Percentiles rank a stretch among this genome's conserved stretches.
Conservation (phyloP, 2,888 invertebrate genomes). For the Melieria picta region DNA sequence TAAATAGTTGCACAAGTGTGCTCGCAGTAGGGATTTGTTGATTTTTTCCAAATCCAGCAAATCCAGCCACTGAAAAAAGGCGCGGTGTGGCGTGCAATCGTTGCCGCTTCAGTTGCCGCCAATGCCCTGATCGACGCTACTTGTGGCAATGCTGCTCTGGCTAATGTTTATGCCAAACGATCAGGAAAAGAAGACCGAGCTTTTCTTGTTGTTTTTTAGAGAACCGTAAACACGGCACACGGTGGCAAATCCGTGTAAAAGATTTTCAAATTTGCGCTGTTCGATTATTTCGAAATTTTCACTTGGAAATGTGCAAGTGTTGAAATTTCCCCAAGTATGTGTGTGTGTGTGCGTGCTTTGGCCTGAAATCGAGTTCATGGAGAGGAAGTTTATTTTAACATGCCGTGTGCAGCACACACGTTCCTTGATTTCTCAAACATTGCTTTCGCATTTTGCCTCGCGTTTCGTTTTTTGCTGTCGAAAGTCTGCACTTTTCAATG, state of each 20-base stretch:
- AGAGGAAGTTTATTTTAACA: constrained; percentile 39
- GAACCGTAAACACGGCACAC: too few species aligned
- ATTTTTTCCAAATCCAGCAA: not conserved
- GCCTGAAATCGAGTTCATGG: constrained; percentile 15
- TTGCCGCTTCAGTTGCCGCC: not conserved
- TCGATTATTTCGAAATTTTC: constrained; percentile 46
- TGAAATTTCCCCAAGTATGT: constrained; percentile 42
- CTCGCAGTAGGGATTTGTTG: not conserved
- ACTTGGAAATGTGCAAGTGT: constrained; percentile 27
- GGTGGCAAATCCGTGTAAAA: not conserved
- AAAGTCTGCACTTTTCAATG: too few species aligned
- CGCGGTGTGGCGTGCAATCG: too few species aligned
- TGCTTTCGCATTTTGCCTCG: not conserved
- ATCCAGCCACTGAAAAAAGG: too few species aligned
- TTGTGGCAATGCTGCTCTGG: not conserved
- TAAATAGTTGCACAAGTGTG: constrained; percentile 20
- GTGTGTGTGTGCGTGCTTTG: not conserved
- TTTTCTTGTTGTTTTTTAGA: too few species aligned
- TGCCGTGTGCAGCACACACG: not conserved
- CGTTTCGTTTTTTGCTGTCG: constrained; percentile 13
- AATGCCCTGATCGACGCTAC: not conserved
- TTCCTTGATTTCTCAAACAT: not conserved
- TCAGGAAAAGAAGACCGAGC: too few species aligned
- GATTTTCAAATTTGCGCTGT: constrained; percentile 54
- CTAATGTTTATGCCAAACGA: not conserved